These are phyloP conservation scores for Eumeta japonica DNA, from an alignment of 1,140 invertebrate genomes.

Conservation along the genomic window DNA sequence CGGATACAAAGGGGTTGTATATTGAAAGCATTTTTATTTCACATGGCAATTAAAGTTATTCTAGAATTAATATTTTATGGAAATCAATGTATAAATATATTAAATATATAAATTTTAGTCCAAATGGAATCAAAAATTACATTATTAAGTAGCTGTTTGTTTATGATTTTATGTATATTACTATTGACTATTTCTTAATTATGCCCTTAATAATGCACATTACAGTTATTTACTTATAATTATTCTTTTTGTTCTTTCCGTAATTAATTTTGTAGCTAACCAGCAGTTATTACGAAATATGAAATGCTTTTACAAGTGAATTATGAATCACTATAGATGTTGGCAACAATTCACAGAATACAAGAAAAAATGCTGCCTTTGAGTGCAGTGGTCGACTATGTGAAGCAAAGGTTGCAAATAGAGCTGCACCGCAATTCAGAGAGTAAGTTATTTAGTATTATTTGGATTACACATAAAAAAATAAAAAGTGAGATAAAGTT, in stretches of 20 bases:
- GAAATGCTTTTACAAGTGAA: background rate
- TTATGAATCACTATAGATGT: background rate
- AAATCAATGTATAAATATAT: too few species aligned
- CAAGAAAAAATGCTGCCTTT: conserved; percentile 30
- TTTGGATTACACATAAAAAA: too few species aligned
- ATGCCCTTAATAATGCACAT: background rate
- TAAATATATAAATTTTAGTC: too few species aligned
- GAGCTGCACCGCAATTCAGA: conserved; percentile 23
- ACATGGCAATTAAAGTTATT: too few species aligned
- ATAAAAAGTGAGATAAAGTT: too few species aligned
- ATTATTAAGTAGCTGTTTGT: too few species aligned
- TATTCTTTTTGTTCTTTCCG: background rate
- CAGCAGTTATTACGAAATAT: background rate
- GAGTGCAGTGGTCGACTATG: conserved; percentile 29
- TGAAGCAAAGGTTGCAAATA: conserved; percentile 30
- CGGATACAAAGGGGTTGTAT: too few species aligned
- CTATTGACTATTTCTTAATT: background rate
- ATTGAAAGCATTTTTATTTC: too few species aligned
- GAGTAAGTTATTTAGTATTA: too few species aligned
- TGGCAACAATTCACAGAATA: conserved; percentile 27
- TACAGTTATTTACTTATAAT: background rate
- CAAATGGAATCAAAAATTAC: too few species aligned
- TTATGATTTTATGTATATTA: too few species aligned
- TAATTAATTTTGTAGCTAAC: background rate
- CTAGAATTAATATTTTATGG: too few species aligned